Evolutionary conservation across 2,113 vertebrate species (phyloP).

Genomic region (Noctilio leporinus): DNA sequence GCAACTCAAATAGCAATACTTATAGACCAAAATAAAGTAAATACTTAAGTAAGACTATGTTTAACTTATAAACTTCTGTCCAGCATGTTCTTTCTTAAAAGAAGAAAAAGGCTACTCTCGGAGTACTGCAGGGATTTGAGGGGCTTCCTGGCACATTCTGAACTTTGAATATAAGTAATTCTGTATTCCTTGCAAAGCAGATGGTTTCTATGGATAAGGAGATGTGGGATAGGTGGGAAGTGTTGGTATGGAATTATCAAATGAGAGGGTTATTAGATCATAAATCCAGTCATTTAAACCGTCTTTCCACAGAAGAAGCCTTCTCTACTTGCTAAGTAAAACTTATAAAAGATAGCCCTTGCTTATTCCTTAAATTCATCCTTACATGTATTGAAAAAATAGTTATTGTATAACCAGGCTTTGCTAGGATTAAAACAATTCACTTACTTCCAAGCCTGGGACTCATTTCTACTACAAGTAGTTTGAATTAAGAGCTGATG

Average conservation of each 20-base stretch:
- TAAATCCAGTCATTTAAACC: not conserved
- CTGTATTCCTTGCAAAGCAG: not conserved
- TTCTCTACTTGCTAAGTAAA: not conserved
- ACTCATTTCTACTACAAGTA: not conserved
- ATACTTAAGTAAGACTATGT: not conserved
- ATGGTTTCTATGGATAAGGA: not conserved
- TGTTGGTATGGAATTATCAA: not conserved
- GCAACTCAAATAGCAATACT: not conserved
- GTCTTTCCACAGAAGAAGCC: not conserved
- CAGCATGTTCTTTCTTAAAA: not conserved
- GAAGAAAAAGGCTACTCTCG: not conserved
- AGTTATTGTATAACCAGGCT: not conserved
- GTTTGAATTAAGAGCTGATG: not conserved
- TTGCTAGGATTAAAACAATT: not conserved
- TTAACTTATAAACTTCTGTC: slow-evolving; percentile 20
- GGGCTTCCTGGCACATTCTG: not conserved
- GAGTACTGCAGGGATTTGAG: not conserved
- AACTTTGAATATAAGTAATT: not conserved
- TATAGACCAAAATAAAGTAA: slow-evolving; percentile 26
- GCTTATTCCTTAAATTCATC: not conserved
- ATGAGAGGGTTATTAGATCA: not conserved
- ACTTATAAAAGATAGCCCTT: not conserved
- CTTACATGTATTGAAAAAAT: not conserved
- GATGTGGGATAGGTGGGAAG: not conserved
- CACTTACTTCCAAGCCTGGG: not conserved